A percentile compares a stretch with the other conserved stretches of the same genome.
These are phyloP conservation scores for Chondrilla cf. caribensis DNA, from an alignment of 37 sponge, comb jelly and placozoan genomes.

Conservation along the genomic window DNA sequence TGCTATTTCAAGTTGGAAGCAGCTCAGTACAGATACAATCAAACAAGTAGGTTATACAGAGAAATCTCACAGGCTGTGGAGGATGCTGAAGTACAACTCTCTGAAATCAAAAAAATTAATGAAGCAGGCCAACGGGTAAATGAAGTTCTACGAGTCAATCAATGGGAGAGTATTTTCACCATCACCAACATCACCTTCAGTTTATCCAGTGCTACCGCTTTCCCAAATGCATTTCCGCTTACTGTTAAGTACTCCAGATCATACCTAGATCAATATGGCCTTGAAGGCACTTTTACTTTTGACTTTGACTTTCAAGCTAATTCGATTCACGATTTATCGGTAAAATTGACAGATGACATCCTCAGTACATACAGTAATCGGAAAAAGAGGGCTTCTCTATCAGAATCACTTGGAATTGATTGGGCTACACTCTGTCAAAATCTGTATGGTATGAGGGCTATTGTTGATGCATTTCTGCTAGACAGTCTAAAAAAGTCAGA, in stretches of 20 bases:
- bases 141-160: background rate
- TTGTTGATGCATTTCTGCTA: background rate
- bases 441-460: background rate
- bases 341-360: background rate
- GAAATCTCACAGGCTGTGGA: background rate
- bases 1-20: background rate
- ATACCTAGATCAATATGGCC: background rate
- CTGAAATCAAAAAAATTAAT: background rate
- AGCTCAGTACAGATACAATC: background rate
- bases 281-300: background rate
- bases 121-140: background rate
- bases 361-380: background rate
- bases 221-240: background rate
- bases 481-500: no score
- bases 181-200: background rate
- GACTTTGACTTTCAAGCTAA: background rate
- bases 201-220: background rate
- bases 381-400: background rate
- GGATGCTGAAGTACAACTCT: background rate
- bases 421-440: background rate
- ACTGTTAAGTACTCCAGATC: background rate
- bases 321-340: background rate
- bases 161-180: background rate
- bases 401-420: background rate
- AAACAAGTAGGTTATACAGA: background rate